phyloP scores from a whole-genome alignment of 2,113 vertebrate genomes.

The Patagioenas fasciata region DNA sequence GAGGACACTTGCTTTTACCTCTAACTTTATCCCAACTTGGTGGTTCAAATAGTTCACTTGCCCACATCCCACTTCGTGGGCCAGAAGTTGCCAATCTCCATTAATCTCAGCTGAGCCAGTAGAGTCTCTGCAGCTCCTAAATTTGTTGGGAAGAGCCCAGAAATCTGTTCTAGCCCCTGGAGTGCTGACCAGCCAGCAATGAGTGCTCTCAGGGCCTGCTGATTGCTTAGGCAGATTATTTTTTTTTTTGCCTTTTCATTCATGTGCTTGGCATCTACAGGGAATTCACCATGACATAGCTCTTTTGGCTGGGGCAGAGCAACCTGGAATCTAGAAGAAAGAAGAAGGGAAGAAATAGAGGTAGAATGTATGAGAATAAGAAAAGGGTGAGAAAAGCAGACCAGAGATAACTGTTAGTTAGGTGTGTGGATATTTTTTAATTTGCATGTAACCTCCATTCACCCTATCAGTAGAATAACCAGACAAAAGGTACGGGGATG shows the following conservation, averaged over 20 bases:
- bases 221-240: background rate
- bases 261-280: background rate
- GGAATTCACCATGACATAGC: background rate
- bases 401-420: background rate
- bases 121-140: background rate
- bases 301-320: background rate
- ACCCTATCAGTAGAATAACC: background rate
- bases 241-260: background rate
- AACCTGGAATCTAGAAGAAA: background rate
- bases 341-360: background rate
- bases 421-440: background rate
- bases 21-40: background rate
- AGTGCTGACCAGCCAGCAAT: background rate
- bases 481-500: background rate
- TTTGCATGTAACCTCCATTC: background rate
- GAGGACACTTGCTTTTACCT: background rate
- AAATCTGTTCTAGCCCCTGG: background rate
- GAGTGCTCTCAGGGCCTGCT: background rate
- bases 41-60: background rate
- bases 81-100: background rate
- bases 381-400: background rate
- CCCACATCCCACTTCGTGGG: accelerated
- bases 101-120: background rate
- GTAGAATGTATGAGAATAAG: background rate
- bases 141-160: background rate